Percentiles rank a stretch among this genome's conserved stretches.
These are phyloP conservation scores for Marcusenius ussheri DNA, from an alignment of 2,113 vertebrate species.

Conservation along the genomic window DNA sequence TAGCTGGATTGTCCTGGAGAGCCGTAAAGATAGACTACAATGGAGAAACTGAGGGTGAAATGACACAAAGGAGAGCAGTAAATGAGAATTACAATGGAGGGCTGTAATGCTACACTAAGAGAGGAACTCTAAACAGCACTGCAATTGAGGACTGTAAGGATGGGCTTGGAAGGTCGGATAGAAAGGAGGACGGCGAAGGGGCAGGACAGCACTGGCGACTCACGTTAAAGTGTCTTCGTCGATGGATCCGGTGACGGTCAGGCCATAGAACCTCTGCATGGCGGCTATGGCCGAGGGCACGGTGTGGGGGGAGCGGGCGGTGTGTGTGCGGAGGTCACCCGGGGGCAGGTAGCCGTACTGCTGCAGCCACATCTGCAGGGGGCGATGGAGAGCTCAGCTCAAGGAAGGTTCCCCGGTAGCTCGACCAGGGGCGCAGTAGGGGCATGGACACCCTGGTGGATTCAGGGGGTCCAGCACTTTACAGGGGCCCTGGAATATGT, in stretches of 20 bases:
- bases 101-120: not conserved
- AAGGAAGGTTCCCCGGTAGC: not conserved
- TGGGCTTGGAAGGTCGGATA: not conserved
- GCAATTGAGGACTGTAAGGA: not conserved
- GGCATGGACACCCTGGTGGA: not conserved
- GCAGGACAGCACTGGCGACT: conserved; percentile 38
- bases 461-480: not conserved
- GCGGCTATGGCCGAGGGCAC: conserved; percentile 71
- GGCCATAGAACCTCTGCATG: conserved; percentile 85
- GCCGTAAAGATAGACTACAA: not conserved
- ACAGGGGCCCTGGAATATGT: not conserved
- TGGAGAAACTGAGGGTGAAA: not conserved
- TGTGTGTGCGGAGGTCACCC: conserved; percentile 76
- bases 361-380: conserved; percentile 76
- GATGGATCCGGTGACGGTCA: conserved; percentile 67
- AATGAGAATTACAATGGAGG: not conserved
- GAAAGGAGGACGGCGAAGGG: not conserved
- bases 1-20: not conserved
- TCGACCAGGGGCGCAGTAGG: not conserved
- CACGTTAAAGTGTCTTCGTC: conserved; percentile 67
- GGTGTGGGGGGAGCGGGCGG: conserved; percentile 74
- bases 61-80: not conserved
- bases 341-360: conserved; percentile 90
- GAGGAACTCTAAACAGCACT: not conserved
- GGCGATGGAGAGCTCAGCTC: not conserved